Evolutionary conservation across 2,888 invertebrate species (phyloP).

Genomic region (Exocentrus adspersus): DNA sequence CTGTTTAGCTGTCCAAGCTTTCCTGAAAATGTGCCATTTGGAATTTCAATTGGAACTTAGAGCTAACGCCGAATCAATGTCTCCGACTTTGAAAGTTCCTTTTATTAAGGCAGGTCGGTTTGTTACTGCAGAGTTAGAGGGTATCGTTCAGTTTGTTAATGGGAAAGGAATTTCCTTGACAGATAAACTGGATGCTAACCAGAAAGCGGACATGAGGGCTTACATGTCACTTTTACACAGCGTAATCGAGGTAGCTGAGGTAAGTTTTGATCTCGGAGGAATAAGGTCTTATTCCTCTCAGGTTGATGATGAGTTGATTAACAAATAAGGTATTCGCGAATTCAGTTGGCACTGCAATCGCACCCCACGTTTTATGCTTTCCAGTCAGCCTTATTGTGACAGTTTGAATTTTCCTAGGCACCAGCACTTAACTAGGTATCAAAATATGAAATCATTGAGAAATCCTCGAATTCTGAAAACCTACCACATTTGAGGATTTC

Average conservation of each 20-base stretch:
- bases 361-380: too few relatives aligned
- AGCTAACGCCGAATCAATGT: conserved; percentile 96
- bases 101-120: conserved; percentile 92
- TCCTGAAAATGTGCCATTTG: conserved; percentile 90
- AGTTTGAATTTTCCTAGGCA: too few relatives aligned
- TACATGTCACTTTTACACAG: conserved; percentile 91
- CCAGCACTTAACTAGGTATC: too few relatives aligned
- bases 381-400: too few relatives aligned
- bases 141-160: conserved; percentile 88
- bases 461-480: too few relatives aligned
- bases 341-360: too few relatives aligned
- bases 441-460: too few relatives aligned
- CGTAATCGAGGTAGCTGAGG: conserved; percentile 91
- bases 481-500: too few relatives aligned
- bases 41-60: conserved; percentile 83
- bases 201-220: conserved; percentile 91
- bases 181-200: conserved; percentile 74
- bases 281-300: background rate
- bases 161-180: conserved; percentile 86
- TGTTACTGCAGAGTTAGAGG: conserved; percentile 89
- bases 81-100: conserved; percentile 92
- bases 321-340: too few relatives aligned
- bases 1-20: conserved; percentile 92
- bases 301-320: too few relatives aligned
- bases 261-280: conserved; percentile 52